Percentiles rank a stretch among this genome's conserved stretches.
Conservation (phyloP, 2,113 vertebrate species). For the Centrocercus urophasianus region DNA sequence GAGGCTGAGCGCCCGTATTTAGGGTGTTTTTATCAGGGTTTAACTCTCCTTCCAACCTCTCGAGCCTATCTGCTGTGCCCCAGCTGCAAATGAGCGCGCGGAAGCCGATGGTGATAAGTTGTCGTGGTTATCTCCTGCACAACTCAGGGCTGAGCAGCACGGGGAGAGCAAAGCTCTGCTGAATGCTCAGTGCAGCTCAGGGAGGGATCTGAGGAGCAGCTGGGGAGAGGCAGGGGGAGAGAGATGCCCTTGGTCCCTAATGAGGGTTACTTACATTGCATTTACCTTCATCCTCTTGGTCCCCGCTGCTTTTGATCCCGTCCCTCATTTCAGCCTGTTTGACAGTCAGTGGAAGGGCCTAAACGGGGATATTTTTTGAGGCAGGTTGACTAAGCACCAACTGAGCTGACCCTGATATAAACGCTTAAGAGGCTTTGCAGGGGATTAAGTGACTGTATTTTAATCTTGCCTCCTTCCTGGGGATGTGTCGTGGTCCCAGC, state of each 20-base stretch:
- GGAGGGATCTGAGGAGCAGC: not conserved
- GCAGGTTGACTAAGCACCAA: constrained; percentile 54
- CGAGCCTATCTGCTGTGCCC: not conserved
- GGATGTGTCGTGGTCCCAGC: not conserved
- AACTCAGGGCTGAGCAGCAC: not conserved
- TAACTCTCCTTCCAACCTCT: not conserved
- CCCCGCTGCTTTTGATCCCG: not conserved
- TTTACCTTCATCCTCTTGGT: not conserved
- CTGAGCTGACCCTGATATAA: constrained; percentile 76
- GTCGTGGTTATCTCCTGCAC: not conserved
- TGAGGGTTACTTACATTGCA: not conserved
- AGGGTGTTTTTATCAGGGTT: not conserved
- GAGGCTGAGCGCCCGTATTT: accelerated
- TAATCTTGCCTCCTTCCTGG: constrained; percentile 67
- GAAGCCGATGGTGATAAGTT: not conserved
- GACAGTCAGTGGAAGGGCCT: constrained; percentile 35
- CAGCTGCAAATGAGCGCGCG: not conserved
- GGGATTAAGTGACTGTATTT: constrained; percentile 77
- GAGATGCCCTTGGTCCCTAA: not conserved
- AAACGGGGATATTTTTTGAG: constrained; percentile 66
- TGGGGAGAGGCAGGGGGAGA: not conserved
- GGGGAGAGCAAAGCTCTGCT: not conserved
- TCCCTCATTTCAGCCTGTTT: constrained; percentile 36
- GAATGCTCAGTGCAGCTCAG: not conserved
- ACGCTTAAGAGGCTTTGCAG: constrained; percentile 79